Percentiles rank a stretch among this genome's conserved stretches.
Evolutionary conservation across 2,888 invertebrate species (phyloP).

Genomic region (Exephanes ischioxanthus): DNA sequence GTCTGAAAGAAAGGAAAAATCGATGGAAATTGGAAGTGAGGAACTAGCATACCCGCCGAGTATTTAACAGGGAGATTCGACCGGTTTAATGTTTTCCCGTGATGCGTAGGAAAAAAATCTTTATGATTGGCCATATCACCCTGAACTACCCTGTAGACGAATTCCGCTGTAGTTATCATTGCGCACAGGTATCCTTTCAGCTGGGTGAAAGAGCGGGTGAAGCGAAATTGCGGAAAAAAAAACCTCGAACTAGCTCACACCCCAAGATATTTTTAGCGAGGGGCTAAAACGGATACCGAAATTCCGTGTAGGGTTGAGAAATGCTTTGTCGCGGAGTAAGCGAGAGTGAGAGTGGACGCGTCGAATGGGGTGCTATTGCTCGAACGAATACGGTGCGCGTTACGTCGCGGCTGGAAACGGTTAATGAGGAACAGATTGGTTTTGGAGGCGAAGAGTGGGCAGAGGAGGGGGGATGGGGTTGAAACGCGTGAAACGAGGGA

Average conservation of each 20-base stretch:
- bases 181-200: background rate
- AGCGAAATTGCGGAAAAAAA: background rate
- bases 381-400: slow-evolving; percentile 41
- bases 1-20: background rate
- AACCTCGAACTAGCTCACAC: background rate
- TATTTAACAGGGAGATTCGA: background rate
- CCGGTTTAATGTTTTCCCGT: background rate
- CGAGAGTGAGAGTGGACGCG: slow-evolving; percentile 24
- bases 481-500: slow-evolving; percentile 63
- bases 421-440: slow-evolving; percentile 78
- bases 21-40: background rate
- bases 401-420: slow-evolving; percentile 66
- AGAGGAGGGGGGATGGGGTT: slow-evolving; percentile 25
- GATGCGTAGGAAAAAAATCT: background rate
- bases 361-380: slow-evolving; percentile 46
- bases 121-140: background rate
- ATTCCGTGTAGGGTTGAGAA: background rate
- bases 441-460: slow-evolving; percentile 50
- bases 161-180: background rate
- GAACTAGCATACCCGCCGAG: background rate
- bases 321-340: slow-evolving; percentile 8
- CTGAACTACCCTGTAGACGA: background rate
- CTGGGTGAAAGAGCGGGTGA: no score
- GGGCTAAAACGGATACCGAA: background rate
- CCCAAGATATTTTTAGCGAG: background rate